These are phyloP conservation scores for Allolobophora icterica DNA, from an alignment of 2,888 invertebrate species.

Conservation along the genomic window DNA sequence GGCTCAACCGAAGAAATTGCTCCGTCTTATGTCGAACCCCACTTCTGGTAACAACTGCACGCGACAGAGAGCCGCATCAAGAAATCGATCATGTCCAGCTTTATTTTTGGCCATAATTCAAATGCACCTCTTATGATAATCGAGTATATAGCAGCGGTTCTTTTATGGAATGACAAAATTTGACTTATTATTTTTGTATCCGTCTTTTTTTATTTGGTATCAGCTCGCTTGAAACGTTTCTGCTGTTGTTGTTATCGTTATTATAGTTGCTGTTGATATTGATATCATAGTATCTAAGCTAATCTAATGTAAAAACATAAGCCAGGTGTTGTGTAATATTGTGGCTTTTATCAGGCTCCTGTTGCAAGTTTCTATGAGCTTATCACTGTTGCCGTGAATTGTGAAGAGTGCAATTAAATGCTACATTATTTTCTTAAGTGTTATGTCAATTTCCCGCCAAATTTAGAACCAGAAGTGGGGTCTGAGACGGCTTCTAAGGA, in stretches of 20 bases:
- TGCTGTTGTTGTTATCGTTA: not conserved
- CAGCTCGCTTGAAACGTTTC: not conserved
- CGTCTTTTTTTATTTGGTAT: not conserved
- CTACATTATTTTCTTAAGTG: not conserved
- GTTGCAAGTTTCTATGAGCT: not conserved
- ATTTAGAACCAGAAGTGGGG: not conserved
- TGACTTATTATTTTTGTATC: not conserved
- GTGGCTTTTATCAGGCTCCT: not conserved
- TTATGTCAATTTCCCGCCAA: not conserved
- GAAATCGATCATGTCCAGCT: not conserved
- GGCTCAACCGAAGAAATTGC: not conserved
- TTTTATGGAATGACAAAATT: not conserved
- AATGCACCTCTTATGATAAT: not conserved
- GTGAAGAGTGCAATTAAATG: not conserved
- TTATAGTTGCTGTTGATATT: not conserved
- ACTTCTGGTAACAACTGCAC: not conserved
- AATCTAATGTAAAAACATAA: not conserved
- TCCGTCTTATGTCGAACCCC: not conserved
- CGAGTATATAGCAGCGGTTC: not conserved
- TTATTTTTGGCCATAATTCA: not conserved
- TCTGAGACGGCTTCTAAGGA: not conserved
- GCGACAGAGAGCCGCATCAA: not conserved
- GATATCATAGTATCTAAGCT: not conserved
- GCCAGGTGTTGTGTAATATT: not conserved
- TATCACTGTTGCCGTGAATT: not conserved